Conservation (phyloP, 2,888 invertebrate species). For the Apamea anceps region DNA sequence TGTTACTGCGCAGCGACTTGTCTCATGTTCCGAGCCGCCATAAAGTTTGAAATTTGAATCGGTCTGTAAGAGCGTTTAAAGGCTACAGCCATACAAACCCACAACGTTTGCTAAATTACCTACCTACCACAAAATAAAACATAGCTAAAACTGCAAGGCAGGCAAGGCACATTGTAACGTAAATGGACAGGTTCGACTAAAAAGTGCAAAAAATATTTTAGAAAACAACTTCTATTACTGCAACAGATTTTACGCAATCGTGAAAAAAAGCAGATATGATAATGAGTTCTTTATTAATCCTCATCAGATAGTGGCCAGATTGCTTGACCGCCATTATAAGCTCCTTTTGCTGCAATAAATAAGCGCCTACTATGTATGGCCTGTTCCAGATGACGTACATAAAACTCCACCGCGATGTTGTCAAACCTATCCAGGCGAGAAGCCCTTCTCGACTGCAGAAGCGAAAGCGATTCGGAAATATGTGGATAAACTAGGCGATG, state of each 20-base stretch:
- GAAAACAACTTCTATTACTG: conserved; percentile 2
- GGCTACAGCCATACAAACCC: too few relatives aligned
- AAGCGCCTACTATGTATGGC: conserved; percentile 11
- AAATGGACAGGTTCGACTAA: background rate
- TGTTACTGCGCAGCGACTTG: background rate
- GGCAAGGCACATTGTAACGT: too few relatives aligned
- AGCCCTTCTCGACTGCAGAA: conserved; percentile 83
- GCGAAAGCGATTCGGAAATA: conserved; percentile 82
- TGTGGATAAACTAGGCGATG: conserved; percentile 78
- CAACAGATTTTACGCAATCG: conserved; percentile 17
- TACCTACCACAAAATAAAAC: background rate
- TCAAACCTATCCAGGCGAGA: conserved; percentile 82
- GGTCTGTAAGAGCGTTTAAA: too few relatives aligned
- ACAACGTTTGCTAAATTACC: background rate
- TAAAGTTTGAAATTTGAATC: too few relatives aligned
- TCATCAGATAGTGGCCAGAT: conserved; percentile 41
- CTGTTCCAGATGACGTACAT: conserved; percentile 80
- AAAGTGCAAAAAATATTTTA: background rate
- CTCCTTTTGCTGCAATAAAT: conserved; percentile 21
- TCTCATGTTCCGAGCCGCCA: background rate
- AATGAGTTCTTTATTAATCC: conserved; percentile 24
- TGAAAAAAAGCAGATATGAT: conserved; percentile 27
- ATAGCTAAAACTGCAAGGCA: background rate
- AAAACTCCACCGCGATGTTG: conserved; percentile 83
- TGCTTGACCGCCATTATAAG: conserved; percentile 30